Conservation (phyloP, 2,113 vertebrate genomes). For the Ranitomeya variabilis region DNA sequence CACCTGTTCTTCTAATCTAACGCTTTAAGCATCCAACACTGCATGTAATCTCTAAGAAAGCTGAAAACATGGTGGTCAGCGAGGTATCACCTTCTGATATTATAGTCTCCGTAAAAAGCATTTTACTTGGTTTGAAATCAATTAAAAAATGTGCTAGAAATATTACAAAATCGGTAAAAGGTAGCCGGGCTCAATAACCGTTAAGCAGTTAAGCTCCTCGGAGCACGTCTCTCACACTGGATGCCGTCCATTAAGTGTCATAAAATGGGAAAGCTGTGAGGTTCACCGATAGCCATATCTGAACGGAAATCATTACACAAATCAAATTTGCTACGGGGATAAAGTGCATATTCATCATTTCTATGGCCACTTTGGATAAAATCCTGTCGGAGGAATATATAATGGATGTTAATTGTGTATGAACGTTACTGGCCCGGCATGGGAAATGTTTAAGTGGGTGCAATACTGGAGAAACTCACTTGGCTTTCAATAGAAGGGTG, state of each 20-base stretch:
- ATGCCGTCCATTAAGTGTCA: slow-evolving; percentile 36
- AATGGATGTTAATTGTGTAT: slow-evolving; percentile 46
- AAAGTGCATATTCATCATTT: slow-evolving; percentile 53
- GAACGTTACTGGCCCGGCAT: not conserved
- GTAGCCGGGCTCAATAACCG: not conserved
- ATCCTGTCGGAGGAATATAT: slow-evolving; percentile 31
- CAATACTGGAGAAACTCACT: not conserved
- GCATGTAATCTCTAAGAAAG: not conserved
- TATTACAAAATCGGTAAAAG: not conserved
- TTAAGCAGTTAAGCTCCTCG: not conserved
- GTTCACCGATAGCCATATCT: slow-evolving; percentile 33
- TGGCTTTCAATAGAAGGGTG: not conserved
- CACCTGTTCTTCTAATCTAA: not conserved
- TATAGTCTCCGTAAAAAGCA: not conserved
- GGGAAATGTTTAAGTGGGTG: not conserved
- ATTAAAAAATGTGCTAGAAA: slow-evolving; percentile 11
- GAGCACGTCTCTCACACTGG: slow-evolving; percentile 22
- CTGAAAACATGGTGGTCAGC: not conserved
- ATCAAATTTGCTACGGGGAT: slow-evolving; percentile 54
- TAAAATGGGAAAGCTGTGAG: slow-evolving; percentile 16
- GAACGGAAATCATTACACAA: slow-evolving; percentile 56
- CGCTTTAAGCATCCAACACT: not conserved
- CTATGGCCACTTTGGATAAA: slow-evolving; percentile 52
- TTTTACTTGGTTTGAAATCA: slow-evolving; percentile 13
- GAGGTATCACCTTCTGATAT: not conserved